A percentile compares a stretch with the other conserved stretches of the same genome.
Evolutionary conservation across 2,797 vertebrate species (phyloP).

Genomic region (Perdix hodgsoniae): DNA sequence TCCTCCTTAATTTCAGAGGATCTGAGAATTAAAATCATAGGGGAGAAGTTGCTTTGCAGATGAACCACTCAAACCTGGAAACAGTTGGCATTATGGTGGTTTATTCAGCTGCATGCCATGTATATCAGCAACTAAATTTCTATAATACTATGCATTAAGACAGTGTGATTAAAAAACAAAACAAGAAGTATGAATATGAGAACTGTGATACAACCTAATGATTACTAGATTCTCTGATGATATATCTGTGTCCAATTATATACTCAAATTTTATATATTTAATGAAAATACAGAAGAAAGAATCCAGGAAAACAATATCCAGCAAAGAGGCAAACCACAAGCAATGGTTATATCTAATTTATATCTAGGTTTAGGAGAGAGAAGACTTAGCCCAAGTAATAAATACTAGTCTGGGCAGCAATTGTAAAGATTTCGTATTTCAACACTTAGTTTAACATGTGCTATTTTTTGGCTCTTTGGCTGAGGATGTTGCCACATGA

Average conservation of each 20-base stretch:
- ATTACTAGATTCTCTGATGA: not conserved
- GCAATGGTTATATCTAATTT: fast-evolving
- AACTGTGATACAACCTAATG: not conserved
- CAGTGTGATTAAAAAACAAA: not conserved
- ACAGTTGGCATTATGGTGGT: fast-evolving
- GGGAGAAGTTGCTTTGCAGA: not conserved
- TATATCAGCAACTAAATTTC: not conserved
- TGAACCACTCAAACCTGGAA: not conserved
- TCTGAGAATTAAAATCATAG: not conserved
- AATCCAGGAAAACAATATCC: not conserved
- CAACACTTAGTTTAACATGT: not conserved
- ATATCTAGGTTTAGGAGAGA: not conserved
- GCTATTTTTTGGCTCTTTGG: not conserved
- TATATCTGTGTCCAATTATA: not conserved
- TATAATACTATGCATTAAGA: not conserved
- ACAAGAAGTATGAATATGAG: fast-evolving
- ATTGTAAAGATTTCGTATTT: not conserved
- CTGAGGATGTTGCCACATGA: fast-evolving
- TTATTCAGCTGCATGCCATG: not conserved
- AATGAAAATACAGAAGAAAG: not conserved
- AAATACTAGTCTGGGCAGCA: not conserved
- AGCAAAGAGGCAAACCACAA: not conserved
- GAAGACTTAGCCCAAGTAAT: not conserved
- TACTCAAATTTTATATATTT: not conserved
- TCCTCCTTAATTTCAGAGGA: not conserved